phyloP scores from a whole-genome alignment of 2,113 vertebrate species.

The Triplophysa dalaica region DNA sequence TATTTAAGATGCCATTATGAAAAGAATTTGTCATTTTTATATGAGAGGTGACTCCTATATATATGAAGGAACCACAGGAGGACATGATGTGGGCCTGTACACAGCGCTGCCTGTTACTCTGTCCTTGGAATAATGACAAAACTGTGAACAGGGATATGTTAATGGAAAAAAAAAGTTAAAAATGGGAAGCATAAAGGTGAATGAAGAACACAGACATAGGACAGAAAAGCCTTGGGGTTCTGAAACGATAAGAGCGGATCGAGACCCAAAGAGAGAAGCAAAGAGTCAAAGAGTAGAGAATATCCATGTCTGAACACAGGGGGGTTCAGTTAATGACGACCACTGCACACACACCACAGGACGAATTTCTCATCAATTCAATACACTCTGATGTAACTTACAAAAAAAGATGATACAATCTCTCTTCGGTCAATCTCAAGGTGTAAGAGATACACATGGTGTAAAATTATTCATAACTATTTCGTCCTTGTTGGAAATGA shows the following conservation, averaged over 20 bases:
- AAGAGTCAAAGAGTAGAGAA: conserved; percentile 32
- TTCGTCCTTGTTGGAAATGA: neutral
- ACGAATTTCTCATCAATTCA: conserved; percentile 16
- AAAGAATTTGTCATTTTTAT: conserved; percentile 20
- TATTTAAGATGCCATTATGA: neutral
- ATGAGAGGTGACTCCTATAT: conserved; percentile 27
- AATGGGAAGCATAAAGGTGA: conserved; percentile 24
- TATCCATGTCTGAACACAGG: conserved; percentile 14
- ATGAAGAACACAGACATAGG: conserved; percentile 37
- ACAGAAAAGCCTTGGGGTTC: conserved; percentile 44
- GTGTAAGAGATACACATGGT: neutral
- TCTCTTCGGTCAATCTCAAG: neutral
- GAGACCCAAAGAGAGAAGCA: conserved; percentile 11
- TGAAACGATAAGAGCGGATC: conserved; percentile 41
- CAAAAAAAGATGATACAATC: conserved; percentile 6
- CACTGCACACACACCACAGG: conserved; percentile 8
- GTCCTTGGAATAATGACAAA: conserved; percentile 50
- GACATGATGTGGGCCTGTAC: conserved; percentile 1
- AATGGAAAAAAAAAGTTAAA: conserved; percentile 10
- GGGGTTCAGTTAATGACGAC: conserved; percentile 29
- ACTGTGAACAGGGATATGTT: conserved; percentile 45
- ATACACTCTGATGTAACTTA: conserved; percentile 20
- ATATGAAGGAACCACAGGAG: conserved; percentile 25
- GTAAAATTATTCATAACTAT: neutral
- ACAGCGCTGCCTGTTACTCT: neutral